Percentiles rank a stretch among this genome's conserved stretches.
These are phyloP conservation scores for Isotomurus palustris DNA, from an alignment of 2,888 invertebrate genomes.

Conservation along the genomic window DNA sequence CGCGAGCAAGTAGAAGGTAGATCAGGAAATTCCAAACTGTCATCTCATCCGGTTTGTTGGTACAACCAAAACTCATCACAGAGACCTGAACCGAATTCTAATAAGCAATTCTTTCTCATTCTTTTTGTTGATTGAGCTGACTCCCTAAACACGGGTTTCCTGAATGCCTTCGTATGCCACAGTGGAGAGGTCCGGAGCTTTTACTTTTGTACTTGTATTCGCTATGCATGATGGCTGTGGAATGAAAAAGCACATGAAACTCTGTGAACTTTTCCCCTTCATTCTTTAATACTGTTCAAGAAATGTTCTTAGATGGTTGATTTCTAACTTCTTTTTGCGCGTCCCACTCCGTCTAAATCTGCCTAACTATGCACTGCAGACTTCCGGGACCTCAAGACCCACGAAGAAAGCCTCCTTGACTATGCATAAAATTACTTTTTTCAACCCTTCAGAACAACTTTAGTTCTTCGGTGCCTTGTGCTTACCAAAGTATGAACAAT, in stretches of 20 bases:
- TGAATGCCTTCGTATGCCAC: background rate
- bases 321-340: too few relatives aligned
- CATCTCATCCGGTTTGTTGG: constrained; percentile 33
- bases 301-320: too few relatives aligned
- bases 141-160: constrained; percentile 9
- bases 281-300: background rate
- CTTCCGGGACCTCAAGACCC: constrained; percentile 2
- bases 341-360: too few relatives aligned
- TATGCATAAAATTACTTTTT: constrained; percentile 15
- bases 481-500: background rate
- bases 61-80: constrained; percentile 32
- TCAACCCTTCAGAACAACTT: constrained; percentile 8
- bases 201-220: too few relatives aligned
- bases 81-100: constrained; percentile 27
- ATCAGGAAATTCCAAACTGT: constrained; percentile 34
- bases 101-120: constrained; percentile 20
- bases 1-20: background rate
- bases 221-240: background rate
- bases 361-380: background rate
- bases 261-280: background rate
- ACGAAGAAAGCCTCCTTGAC: constrained; percentile 1
- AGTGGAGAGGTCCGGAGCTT: too few relatives aligned
- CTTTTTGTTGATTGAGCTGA: constrained; percentile 16
- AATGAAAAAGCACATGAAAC: background rate
- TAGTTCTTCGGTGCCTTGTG: constrained; percentile 7